Evolutionary conservation across 2,797 vertebrate genomes (phyloP), one percentile per base, ranked within the genome.

Genomic region (Mycteria americana): DNA sequence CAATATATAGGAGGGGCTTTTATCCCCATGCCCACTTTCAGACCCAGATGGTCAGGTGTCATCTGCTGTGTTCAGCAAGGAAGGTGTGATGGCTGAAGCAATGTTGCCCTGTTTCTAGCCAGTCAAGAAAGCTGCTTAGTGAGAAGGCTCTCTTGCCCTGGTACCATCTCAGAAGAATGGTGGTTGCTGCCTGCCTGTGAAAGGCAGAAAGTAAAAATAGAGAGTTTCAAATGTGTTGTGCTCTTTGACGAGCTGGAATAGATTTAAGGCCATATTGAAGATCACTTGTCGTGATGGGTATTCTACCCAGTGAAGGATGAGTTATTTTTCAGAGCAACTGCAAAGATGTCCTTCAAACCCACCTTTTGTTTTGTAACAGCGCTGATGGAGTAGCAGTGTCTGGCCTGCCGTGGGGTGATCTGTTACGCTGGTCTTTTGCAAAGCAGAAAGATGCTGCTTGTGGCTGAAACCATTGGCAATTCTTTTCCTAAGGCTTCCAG

Each of bases 311-410:
- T 68, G 81, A 87, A 39, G 74, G 80, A 65, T 54, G 46, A 81
- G 28, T 87, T 92, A 63, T 85, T 92, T 92, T 82, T 81, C 90
- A 92, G 79, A 75, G 90, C n/a, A 90, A 62, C 68, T 39, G 64
- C 57, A 89, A 80, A 78, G 14, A 19, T 89, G 65, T 91, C 77
- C 90, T 85, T 95, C 83, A 95, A 80, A 70, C 23, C 23, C 35
- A 76, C 33, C 35, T 79, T 89, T 63, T 76, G 30, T 89, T 91
- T 90, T 79, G 53, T 80, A 69, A 31, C 24, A 85, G 72, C 2
- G 12, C 41, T 89, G 87, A 50, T 64, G 70, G 56, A 91, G 35
- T 79, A 95, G 67, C 67, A 67, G 35, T 65, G 31, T 87, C 59
- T 33, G 21, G 46, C 53, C 46, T 94, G 76, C 56, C 41, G 24